A percentile compares a stretch with the other conserved stretches of the same genome.
Evolutionary conservation across 2,888 invertebrate species (phyloP).

Genomic region (Melanotus villosus): DNA sequence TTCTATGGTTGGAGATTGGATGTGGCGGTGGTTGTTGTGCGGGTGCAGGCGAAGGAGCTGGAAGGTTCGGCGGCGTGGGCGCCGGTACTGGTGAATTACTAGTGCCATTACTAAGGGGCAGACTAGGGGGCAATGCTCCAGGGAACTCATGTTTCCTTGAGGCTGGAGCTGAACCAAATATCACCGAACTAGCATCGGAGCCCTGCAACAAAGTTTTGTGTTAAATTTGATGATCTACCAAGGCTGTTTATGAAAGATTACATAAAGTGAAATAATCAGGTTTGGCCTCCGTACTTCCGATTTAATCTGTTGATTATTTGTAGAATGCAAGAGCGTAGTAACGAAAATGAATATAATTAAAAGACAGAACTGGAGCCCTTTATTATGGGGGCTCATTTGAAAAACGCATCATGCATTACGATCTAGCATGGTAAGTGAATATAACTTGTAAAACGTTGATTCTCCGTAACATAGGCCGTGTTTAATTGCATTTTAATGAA

Average conservation of each 20-base stretch:
- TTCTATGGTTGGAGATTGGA: constrained; percentile 54
- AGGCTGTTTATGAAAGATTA: too few relatives aligned
- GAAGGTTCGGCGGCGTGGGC: constrained; percentile 75
- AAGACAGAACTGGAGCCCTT: too few relatives aligned
- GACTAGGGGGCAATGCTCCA: constrained; percentile 70
- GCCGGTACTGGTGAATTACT: constrained; percentile 77
- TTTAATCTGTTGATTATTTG: too few relatives aligned
- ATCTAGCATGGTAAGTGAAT: constrained; percentile 27
- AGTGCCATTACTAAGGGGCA: constrained; percentile 76
- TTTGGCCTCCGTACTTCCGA: too few relatives aligned
- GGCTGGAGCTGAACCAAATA: constrained; percentile 73
- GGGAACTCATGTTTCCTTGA: constrained; percentile 78
- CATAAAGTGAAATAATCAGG: too few relatives aligned
- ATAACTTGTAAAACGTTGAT: constrained; percentile 36
- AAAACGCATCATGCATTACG: constrained; percentile 20
- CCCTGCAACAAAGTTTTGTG: constrained; percentile 71
- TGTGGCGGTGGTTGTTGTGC: constrained; percentile 74
- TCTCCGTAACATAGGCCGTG: constrained; percentile 37
- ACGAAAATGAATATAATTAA: too few relatives aligned
- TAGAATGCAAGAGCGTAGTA: too few relatives aligned
- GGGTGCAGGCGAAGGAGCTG: constrained; percentile 80
- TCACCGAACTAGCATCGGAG: constrained; percentile 80
- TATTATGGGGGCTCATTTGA: not conserved
- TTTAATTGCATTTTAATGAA: constrained; percentile 59
- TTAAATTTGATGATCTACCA: too few relatives aligned